Evolutionary conservation across 2,797 vertebrate species (phyloP).

Genomic region (Bovichtus variegatus): DNA sequence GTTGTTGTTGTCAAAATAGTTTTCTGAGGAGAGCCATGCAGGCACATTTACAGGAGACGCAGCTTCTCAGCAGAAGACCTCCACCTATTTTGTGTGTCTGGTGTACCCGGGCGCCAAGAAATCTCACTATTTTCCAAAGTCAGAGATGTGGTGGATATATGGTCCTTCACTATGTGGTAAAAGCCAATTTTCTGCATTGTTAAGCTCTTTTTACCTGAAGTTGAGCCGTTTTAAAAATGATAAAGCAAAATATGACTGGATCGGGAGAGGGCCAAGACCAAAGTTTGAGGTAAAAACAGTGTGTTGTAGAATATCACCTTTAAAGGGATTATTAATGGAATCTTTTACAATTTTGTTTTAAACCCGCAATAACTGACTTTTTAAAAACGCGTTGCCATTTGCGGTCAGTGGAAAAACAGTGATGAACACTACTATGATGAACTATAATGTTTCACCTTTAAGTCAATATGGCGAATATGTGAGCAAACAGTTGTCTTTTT

Average conservation of each 20-base stretch:
- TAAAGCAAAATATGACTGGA: neutral
- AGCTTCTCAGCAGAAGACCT: conserved; percentile 2
- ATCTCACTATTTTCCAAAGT: neutral
- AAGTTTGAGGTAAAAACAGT: neutral
- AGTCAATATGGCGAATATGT: neutral
- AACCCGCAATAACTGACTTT: neutral
- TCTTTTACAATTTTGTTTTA: neutral
- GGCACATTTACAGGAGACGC: neutral
- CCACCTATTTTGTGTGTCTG: neutral
- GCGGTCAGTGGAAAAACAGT: neutral
- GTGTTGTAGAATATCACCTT: neutral
- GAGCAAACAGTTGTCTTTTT: neutral
- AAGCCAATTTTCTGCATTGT: neutral
- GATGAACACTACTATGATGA: no score
- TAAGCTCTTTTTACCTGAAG: neutral
- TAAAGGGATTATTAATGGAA: neutral
- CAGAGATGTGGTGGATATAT: neutral
- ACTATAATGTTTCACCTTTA: neutral
- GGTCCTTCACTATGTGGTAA: no score
- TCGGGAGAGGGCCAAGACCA: neutral
- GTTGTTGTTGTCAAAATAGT: conserved; percentile 46
- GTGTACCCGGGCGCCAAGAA: neutral
- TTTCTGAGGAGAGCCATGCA: conserved; percentile 26
- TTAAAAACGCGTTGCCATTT: neutral
- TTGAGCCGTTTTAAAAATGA: neutral